Conservation (phyloP, 2,797 vertebrate genomes). For the Emys orbicularis region DNA sequence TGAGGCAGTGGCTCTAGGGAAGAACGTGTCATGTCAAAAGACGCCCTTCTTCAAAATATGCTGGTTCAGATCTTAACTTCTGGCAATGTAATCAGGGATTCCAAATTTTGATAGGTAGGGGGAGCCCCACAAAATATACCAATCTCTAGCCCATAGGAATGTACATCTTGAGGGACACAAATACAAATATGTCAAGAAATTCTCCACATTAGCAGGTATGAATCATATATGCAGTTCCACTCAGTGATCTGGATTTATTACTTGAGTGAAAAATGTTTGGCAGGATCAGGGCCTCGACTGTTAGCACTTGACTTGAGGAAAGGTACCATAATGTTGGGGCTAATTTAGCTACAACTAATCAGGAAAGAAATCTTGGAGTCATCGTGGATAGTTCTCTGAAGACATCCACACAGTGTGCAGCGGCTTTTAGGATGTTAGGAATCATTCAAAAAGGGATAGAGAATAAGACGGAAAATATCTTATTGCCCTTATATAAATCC, state of each 20-base stretch:
- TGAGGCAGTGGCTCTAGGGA: background rate
- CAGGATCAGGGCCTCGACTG: fast-evolving
- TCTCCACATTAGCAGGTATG: background rate
- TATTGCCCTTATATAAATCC: too few species aligned
- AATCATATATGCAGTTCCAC: background rate
- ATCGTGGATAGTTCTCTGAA: too few species aligned
- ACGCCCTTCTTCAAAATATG: background rate
- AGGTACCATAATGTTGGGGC: background rate
- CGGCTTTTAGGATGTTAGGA: too few species aligned
- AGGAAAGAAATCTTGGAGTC: too few species aligned
- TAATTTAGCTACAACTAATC: too few species aligned
- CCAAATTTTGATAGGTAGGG: background rate
- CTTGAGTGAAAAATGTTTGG: fast-evolving
- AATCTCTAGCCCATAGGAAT: background rate
- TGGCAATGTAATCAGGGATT: background rate
- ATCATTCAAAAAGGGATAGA: too few species aligned
- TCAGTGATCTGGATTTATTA: fast-evolving
- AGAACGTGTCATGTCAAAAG: background rate
- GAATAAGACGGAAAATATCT: too few species aligned
- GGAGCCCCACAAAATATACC: background rate
- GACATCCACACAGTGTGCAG: too few species aligned
- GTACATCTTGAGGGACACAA: background rate
- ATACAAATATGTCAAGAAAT: background rate
- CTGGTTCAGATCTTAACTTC: background rate
- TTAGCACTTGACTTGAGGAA: background rate